phyloP scores from a whole-genome alignment of 2,888 invertebrate genomes.

The Sympetrum striolatum region DNA sequence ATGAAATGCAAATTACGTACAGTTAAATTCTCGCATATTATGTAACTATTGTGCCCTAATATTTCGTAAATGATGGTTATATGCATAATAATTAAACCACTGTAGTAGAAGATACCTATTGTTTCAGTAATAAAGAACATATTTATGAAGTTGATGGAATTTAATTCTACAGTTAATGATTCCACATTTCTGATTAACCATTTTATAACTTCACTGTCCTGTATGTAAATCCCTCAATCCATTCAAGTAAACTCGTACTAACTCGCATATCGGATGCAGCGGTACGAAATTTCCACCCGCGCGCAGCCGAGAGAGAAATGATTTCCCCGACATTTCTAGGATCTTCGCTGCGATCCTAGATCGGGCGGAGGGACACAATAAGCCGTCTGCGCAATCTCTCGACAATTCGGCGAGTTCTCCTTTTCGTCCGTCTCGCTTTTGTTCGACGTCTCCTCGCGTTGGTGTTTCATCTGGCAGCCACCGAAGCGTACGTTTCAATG shows the following conservation, averaged over 20 bases:
- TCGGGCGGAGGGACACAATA: conserved; percentile 9
- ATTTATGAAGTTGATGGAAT: too few species aligned
- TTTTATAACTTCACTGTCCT: not conserved
- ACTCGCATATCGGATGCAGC: not conserved
- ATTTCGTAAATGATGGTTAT: too few species aligned
- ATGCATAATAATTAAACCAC: too few species aligned
- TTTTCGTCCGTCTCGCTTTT: not conserved
- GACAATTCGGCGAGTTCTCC: conserved; percentile 28
- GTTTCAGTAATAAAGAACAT: too few species aligned
- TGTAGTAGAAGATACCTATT: too few species aligned
- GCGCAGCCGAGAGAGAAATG: not conserved
- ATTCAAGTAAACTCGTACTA: not conserved
- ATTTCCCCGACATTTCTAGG: conserved; percentile 9
- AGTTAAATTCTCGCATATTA: too few species aligned
- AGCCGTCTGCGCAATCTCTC: conserved; percentile 24
- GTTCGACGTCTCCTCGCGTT: conserved; percentile 32
- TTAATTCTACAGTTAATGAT: too few species aligned
- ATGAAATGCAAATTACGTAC: too few species aligned
- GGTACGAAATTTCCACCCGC: not conserved
- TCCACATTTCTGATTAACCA: too few species aligned
- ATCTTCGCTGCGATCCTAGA: not conserved
- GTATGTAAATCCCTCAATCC: not conserved
- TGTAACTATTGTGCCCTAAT: too few species aligned
- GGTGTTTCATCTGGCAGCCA: conserved; percentile 37
- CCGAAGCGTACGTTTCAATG: conserved; percentile 38